Base-by-base conservation (phyloP, 2,113 vertebrate genomes). In the Opisthocomus hoazin region DNA sequence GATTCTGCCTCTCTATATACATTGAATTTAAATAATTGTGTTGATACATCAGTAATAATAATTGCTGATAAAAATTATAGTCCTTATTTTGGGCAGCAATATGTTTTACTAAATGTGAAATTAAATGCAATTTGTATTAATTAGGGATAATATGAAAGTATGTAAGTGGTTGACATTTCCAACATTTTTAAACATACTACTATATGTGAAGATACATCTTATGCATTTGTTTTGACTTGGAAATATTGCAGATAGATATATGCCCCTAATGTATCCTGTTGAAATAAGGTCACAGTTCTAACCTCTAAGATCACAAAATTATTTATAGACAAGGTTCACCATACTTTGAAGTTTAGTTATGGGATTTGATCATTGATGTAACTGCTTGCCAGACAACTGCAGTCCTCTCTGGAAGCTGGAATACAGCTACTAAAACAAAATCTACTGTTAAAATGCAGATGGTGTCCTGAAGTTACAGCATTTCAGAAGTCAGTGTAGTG, bases 21-120 rank as follows among this genome's bases (percentile, higher is more conserved):
- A 97, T 97, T 96, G 95, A 96, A 97, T 97, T 96, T 97, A 97
- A 96, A 96, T 96, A 97, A 97, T 98, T 97, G 95, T 96, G 94
- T 97, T 97, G 93, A 97, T 96, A 92, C 95, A 96, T 97, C 94
- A 96, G 92, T 97, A 98, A 93, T 96, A 97, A 93, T 96, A 94
- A 96, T 96, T 97, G 89, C 93, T 97, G 95, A 96, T 97, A 95
- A 97, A 97, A 97, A 97, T 97, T 97, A 97, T 94, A 95, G 92
- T 96, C 90, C 84, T 92, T 97, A 97, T 98, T 98, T 95, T 97
- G 96, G 96, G 97, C 96, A 97, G 87, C 92, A 94, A 91, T 96
- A 86, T 97, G 89, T 97, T 97, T 98, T 97, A 96, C 96, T 96
- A 97, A 90, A 94, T 96, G 96, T 97, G 88, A 98, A 98, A 97